Percentiles rank a stretch among this genome's conserved stretches.
Conservation (phyloP, 2,888 invertebrate species). For the Latheticus oryzae region DNA sequence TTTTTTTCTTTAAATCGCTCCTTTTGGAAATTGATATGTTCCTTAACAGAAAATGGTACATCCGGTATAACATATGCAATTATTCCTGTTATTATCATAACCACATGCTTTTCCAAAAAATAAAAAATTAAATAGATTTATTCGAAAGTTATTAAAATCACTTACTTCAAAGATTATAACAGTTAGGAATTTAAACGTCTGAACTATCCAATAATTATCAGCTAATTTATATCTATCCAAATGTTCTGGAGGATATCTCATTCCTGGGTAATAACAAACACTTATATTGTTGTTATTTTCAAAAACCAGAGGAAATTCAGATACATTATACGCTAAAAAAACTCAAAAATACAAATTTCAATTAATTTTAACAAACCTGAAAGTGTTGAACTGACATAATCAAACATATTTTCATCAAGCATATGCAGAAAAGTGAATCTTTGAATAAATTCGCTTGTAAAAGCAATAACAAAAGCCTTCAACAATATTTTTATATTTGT, state of each 20-base stretch:
- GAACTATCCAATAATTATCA: conserved; percentile 69
- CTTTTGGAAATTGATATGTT: conserved; percentile 48
- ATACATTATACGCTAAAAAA: conserved; percentile 50
- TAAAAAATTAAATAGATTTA: conserved; percentile 32
- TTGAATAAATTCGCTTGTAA: conserved; percentile 55
- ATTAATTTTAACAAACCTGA: conserved; percentile 52
- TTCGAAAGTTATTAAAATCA: conserved; percentile 8
- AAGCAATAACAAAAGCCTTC: conserved; percentile 56
- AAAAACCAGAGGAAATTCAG: conserved; percentile 45
- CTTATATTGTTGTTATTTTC: conserved; percentile 3
- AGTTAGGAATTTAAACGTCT: conserved; percentile 70
- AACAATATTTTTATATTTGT: conserved; percentile 35
- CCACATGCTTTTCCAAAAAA: conserved; percentile 64
- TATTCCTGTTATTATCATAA: conserved; percentile 70
- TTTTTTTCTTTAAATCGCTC: conserved; percentile 43
- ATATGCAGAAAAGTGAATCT: conserved; percentile 50
- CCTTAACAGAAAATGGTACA: conserved; percentile 65
- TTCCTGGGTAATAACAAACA: conserved; percentile 63
- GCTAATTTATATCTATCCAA: conserved; percentile 61
- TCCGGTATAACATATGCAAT: conserved; percentile 72
- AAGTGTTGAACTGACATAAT: conserved; percentile 48
- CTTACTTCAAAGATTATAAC: conserved; percentile 73
- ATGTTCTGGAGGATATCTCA: conserved; percentile 56
- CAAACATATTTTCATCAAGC: conserved; percentile 33
- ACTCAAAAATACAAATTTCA: conserved; percentile 8